Evolutionary conservation across 2,113 vertebrate species (phyloP).

Genomic region (Turnix velox): DNA sequence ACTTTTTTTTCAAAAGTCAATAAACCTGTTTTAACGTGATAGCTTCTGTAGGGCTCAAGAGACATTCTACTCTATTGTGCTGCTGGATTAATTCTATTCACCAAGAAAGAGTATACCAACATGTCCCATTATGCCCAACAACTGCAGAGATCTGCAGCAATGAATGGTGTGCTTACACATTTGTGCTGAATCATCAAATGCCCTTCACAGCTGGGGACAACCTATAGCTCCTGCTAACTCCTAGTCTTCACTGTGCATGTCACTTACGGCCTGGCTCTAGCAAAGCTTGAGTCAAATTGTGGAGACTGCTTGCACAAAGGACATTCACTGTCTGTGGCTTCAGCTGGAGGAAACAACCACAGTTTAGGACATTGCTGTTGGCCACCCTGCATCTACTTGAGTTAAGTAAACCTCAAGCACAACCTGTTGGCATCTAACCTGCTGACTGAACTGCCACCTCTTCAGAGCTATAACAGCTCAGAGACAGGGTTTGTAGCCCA

Average conservation of each 20-base stretch:
- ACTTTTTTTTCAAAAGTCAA: not conserved
- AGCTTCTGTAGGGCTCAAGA: constrained; percentile 33
- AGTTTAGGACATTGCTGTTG: not conserved
- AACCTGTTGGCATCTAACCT: not conserved
- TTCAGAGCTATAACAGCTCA: not conserved
- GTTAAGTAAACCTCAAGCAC: not conserved
- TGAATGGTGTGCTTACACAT: not conserved
- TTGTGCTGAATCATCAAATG: constrained; percentile 37
- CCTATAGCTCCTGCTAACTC: not conserved
- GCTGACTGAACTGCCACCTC: not conserved
- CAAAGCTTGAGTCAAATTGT: not conserved
- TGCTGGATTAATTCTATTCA: constrained; percentile 9
- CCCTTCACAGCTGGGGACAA: not conserved
- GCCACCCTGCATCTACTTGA: not conserved
- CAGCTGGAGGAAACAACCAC: not conserved
- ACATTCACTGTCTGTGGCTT: not conserved
- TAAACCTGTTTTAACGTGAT: constrained; percentile 64
- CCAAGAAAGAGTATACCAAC: constrained; percentile 20
- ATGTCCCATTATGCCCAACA: constrained; percentile 48
- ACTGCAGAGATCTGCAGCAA: constrained; percentile 20
- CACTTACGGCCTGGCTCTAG: not conserved
- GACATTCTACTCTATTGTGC: constrained; percentile 33
- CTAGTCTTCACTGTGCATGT: not conserved
- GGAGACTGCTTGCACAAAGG: not conserved
- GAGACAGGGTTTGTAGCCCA: not conserved